Conservation (phyloP, 2,797 vertebrate genomes). For the Rhabdophis nuchalis region DNA sequence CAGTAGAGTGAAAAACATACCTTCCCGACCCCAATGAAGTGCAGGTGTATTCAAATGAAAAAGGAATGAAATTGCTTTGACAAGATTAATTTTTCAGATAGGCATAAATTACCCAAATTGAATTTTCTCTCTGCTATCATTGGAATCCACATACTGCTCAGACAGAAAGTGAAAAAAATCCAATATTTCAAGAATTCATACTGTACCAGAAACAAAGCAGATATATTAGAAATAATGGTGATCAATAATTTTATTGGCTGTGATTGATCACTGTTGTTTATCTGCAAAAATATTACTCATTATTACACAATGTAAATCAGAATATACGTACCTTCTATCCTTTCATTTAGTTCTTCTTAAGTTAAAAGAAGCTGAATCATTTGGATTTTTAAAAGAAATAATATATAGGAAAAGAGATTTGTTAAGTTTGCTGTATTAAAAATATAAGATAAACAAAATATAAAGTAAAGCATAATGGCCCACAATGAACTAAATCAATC, state of each 20-base stretch:
- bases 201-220: constrained; percentile 41
- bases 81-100: constrained; percentile 55
- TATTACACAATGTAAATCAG: background rate
- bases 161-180: constrained; percentile 28
- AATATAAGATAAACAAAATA: background rate
- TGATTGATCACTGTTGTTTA: constrained; percentile 3
- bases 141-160: background rate
- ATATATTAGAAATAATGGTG: constrained; percentile 30
- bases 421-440: background rate
- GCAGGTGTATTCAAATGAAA: constrained; percentile 40
- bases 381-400: constrained; percentile 13
- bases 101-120: constrained; percentile 23
- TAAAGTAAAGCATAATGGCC: background rate
- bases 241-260: constrained; percentile 41
- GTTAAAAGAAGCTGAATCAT: background rate
- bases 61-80: constrained; percentile 35
- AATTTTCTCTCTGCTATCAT: constrained; percentile 38
- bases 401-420: background rate
- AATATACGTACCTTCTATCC: background rate
- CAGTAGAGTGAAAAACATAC: constrained; percentile 13
- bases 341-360: background rate
- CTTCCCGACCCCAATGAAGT: constrained; percentile 27
- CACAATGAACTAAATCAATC: background rate
- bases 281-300: background rate
- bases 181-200: constrained; percentile 46